Conservation (phyloP, 2,797 vertebrate genomes). For the Dermochelys coriacea region DNA sequence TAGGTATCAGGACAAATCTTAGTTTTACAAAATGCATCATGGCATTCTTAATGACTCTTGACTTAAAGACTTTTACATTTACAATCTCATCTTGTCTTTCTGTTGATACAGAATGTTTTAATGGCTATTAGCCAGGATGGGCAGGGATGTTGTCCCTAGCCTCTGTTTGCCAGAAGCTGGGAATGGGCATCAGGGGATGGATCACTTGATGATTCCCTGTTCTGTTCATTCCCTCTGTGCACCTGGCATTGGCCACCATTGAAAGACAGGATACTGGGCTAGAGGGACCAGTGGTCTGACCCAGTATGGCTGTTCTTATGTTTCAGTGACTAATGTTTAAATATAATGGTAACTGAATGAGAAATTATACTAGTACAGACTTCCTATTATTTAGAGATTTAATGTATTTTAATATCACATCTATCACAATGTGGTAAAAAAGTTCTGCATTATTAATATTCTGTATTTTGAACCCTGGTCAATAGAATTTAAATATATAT, state of each 20-base stretch:
- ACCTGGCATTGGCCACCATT: no score
- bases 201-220: no score
- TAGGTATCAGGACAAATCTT: constrained; percentile 49
- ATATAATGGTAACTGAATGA: constrained; percentile 61
- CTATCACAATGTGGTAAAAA: constrained; percentile 5
- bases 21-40: constrained; percentile 56
- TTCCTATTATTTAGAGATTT: neutral
- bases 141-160: no score
- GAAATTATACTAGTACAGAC: constrained; percentile 29
- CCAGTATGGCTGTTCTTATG: neutral
- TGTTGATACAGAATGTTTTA: constrained; percentile 52
- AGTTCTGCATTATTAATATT: neutral
- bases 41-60: constrained; percentile 61
- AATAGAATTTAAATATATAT: neutral
- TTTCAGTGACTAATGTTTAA: constrained; percentile 63
- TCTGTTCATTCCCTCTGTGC: no score
- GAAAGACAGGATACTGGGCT: no score
- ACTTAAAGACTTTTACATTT: constrained; percentile 47
- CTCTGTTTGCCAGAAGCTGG: no score
- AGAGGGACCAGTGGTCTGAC: no score
- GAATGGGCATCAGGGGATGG: no score
- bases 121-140: neutral
- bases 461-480: neutral
- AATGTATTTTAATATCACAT: neutral
- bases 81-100: constrained; percentile 63